Evolutionary conservation across 2,113 vertebrate genomes (phyloP), one percentile per base, ranked within the genome.

Genomic region (Xenotilapia leptura): DNA sequence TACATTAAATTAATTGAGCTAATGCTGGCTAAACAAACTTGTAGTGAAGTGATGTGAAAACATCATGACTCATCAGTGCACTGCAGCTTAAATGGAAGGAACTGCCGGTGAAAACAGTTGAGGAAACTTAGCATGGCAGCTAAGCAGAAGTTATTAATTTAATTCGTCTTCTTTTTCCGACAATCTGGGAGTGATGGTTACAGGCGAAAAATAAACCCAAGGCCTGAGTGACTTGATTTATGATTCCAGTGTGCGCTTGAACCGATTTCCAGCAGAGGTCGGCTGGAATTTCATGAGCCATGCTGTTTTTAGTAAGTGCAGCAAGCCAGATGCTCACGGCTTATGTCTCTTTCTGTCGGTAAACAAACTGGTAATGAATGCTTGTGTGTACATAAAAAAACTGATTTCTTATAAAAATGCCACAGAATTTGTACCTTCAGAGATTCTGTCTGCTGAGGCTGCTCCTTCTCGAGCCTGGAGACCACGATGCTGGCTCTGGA

Each of bases 201-300:
- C 62, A 82, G 13, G 82, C 45, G 28, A 68, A 91, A 88, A 88
- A 86, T 86, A 91, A 88, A 90, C 9, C 8, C 36, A 23, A 14
- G 26, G 83, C 60, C 75, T 51, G 28, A 80, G 80, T 79, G 73
- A 85, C 79, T 85, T 89, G 91, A 92, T 95, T 92, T 83, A 95
- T 82, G 65, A 73, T 79, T 47, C 2, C 42, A 83, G 14, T 49
- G 9, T 86, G 51, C 42, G 19, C 70, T 49, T 62, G 82, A 83
- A 40, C 38, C 62, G 51, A 81, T 83, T 80, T 88, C 80, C 83
- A 85, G 83, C 79, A 47, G 82, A 77, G 60, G 6, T 83, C 21
- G 15, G 75, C 79, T 84, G 58, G 58, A 79, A 28, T 83, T 91
- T 85, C 55, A 77, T 47, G 79, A 89, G 90, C 70, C 42, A 21